Evolutionary conservation across 1,140 invertebrate genomes (phyloP).

Genomic region (Elymnias hypermnestra): DNA sequence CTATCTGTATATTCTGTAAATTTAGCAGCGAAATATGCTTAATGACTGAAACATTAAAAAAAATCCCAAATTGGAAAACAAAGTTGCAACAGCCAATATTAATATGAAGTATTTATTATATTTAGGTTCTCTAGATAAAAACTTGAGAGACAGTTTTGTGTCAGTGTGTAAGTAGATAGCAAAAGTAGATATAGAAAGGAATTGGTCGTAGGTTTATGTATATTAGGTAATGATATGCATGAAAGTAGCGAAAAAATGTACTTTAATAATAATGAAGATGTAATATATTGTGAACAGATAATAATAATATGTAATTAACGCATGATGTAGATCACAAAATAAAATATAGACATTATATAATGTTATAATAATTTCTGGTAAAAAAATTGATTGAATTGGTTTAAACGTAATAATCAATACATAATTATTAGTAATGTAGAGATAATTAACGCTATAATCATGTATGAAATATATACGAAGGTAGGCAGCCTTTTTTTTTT

Average conservation of each 20-base stretch:
- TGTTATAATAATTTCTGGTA: too few species aligned
- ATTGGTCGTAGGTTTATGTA: constrained; percentile 44
- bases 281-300: constrained; percentile 26
- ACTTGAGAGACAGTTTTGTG: constrained; percentile 52
- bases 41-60: too few species aligned
- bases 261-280: constrained; percentile 11
- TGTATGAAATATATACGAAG: too few species aligned
- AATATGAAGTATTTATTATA: too few species aligned
- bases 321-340: constrained; percentile 30
- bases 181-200: constrained; percentile 43
- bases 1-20: constrained; percentile 35
- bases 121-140: too few species aligned
- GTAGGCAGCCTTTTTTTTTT: too few species aligned
- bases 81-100: constrained; percentile 28
- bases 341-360: too few species aligned
- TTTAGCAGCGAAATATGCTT: constrained; percentile 36
- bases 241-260: constrained; percentile 41
- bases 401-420: too few species aligned
- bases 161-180: constrained; percentile 36
- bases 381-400: too few species aligned
- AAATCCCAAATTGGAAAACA: too few species aligned
- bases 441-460: too few species aligned
- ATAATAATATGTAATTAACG: constrained; percentile 29
- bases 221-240: constrained; percentile 56
- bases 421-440: too few species aligned